Percentiles rank a stretch among this genome's conserved stretches.
phyloP scores from a whole-genome alignment of 2,888 invertebrate genomes.

The Euphydryas editha region DNA sequence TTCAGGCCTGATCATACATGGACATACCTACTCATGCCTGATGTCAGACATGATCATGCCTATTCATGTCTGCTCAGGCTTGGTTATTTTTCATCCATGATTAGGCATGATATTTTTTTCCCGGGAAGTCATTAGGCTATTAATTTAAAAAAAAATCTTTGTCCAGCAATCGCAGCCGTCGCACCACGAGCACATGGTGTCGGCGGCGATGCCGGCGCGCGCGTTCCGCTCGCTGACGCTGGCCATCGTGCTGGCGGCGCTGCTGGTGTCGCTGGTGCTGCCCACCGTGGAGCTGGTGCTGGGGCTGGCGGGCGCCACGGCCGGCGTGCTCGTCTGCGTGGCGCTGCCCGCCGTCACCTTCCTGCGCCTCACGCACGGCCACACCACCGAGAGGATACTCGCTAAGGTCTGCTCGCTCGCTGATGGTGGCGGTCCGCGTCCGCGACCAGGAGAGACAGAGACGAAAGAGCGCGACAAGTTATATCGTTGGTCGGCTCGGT shows the following conservation, averaged over 20 bases:
- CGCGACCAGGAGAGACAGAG: no score
- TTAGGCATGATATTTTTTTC: no score
- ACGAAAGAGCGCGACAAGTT: no score
- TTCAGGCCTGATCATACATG: no score
- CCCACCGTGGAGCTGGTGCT: conserved; percentile 98
- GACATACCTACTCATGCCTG: no score
- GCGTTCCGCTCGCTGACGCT: conserved; percentile 93
- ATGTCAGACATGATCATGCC: no score
- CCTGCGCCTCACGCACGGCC: conserved; percentile 91
- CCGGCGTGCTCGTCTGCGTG: conserved; percentile 96
- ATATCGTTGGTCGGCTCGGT: no score
- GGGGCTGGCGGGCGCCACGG: conserved; percentile 96
- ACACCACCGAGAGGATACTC: conserved; percentile 91
- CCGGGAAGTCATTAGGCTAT: no score
- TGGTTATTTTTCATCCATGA: no score
- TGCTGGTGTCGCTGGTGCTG: conserved; percentile 92
- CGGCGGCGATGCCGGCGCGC: conserved; percentile 89
- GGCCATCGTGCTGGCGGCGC: conserved; percentile 88
- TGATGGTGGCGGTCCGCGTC: no score
- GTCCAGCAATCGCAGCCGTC: conserved; percentile 84
- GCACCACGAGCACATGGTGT: conserved; percentile 82
- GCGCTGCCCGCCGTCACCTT: conserved; percentile 97
- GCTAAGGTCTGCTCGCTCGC: conserved; percentile 93
- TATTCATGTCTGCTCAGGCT: no score
- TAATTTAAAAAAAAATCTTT: no score